Evolutionary conservation across 2,888 invertebrate genomes (phyloP), one percentile per base, ranked within the genome.

Genomic region (Sminthurinus aureus): DNA sequence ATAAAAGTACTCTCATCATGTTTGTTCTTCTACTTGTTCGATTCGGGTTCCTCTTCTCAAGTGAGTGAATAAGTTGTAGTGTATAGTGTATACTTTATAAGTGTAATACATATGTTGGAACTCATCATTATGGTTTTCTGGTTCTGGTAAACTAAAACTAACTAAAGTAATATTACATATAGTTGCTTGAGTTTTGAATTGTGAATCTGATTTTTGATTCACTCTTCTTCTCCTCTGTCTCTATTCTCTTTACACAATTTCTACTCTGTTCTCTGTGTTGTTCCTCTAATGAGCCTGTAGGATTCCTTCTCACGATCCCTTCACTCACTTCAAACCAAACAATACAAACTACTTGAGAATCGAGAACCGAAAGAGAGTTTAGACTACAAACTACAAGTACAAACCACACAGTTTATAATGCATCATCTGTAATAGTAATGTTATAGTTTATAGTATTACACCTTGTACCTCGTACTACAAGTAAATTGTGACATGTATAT

Each of bases 181-280:
- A 38, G 38, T 20, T 74, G 38, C n/a, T n/a, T 20, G 26, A 74
- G 15, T 74, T n/a, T 24, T 38, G 38, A 38, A 38, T 38, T 58
- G 18, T 76, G 51, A 50, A 11, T 76, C 52, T 51, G 51, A n/a
- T 52, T 76, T 38, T 51, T 76, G 51, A 50, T n/a, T 75, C 75
- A 38, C 75, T 26, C 75, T 24, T 4, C 50, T 50, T 18, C 75
- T 26, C 11, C 75, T 75, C 38, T 2, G 15, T 26, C 75, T 20
- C 13, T 12, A 22, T 20, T 1, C n/a, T 26, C 75, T 20, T 2
- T 12, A 22, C 71, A 12, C n/a, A 71, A 20, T 66, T 66, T 66
- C 20, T 38, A 38, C 38, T 38, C 38, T 38, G 38, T 38, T 38
- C 38, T 38, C 38, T 6, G 38, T 71, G 2, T 24, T 13, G 26